Conservation (phyloP, 2,888 invertebrate genomes). For the Campoplex nolae region DNA sequence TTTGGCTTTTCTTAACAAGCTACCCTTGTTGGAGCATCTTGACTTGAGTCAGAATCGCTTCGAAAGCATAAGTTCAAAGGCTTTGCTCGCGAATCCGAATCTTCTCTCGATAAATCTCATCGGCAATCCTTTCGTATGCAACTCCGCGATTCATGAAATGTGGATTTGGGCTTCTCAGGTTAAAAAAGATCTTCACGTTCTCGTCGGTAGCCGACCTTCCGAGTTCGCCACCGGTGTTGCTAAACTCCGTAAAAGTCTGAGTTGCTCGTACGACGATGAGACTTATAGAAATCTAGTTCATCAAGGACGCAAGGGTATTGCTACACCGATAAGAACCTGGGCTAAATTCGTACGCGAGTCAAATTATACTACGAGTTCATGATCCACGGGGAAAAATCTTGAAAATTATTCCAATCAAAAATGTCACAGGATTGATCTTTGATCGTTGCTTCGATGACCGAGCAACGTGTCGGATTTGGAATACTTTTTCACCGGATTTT, state of each 20-base stretch:
- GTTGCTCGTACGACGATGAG: constrained; percentile 88
- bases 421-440: constrained; percentile 66
- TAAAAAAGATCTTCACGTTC: constrained; percentile 88
- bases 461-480: neutral
- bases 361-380: constrained; percentile 85
- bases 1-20: constrained; percentile 86
- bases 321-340: constrained; percentile 89
- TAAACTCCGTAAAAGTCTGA: constrained; percentile 88
- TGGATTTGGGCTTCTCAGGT: constrained; percentile 91
- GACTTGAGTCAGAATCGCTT: constrained; percentile 89
- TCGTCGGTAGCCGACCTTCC: constrained; percentile 89
- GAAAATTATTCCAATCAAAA: constrained; percentile 62
- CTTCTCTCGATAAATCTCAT: constrained; percentile 88
- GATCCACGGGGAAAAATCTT: constrained; percentile 74
- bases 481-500: neutral
- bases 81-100: constrained; percentile 86
- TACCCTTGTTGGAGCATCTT: constrained; percentile 87
- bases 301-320: constrained; percentile 86
- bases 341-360: constrained; percentile 90
- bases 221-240: constrained; percentile 88
- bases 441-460: constrained; percentile 41
- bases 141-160: constrained; percentile 89
- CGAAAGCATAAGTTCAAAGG: constrained; percentile 86
- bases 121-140: constrained; percentile 90
- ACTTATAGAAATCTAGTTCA: constrained; percentile 79